Percentiles rank a stretch among this genome's conserved stretches.
Evolutionary conservation across 2,113 vertebrate genomes (phyloP).

Genomic region (Nesoenas mayeri): DNA sequence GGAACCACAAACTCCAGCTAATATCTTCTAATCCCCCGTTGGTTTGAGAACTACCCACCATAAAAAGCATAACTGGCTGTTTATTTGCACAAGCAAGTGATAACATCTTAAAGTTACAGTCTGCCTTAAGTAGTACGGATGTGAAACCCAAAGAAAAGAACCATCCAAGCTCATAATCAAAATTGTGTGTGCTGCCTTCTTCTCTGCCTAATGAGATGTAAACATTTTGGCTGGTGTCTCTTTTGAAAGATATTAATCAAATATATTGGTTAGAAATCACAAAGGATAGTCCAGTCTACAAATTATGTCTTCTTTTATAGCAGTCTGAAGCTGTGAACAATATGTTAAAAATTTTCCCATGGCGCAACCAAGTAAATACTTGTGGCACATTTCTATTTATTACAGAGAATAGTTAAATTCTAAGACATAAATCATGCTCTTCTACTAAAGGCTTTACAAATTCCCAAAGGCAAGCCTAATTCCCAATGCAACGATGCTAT

Average conservation of each 20-base stretch:
- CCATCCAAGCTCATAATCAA: conserved; percentile 37
- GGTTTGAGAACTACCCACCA: conserved; percentile 72
- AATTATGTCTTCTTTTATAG: conserved; percentile 65
- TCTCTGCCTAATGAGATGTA: conserved; percentile 69
- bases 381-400: conserved; percentile 79
- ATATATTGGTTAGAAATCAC: conserved; percentile 67
- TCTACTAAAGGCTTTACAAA: conserved; percentile 73
- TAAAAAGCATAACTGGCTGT: conserved; percentile 76
- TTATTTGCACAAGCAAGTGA: conserved; percentile 71
- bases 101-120: conserved; percentile 77
- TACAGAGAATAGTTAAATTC: conserved; percentile 77
- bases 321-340: conserved; percentile 75
- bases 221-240: conserved; percentile 66
- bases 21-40: conserved; percentile 74
- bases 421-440: conserved; percentile 74
- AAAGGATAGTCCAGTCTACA: conserved; percentile 36
- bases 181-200: conserved; percentile 25
- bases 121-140: conserved; percentile 55
- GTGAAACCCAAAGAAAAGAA: conserved; percentile 57
- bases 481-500: conserved; percentile 67
- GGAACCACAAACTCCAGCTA: conserved; percentile 71
- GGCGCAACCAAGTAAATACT: conserved; percentile 76
- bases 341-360: conserved; percentile 80
- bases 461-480: conserved; percentile 74
- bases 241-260: conserved; percentile 68